Base-by-base conservation (phyloP, 2,113 vertebrate genomes). In the Alethe castanea region DNA sequence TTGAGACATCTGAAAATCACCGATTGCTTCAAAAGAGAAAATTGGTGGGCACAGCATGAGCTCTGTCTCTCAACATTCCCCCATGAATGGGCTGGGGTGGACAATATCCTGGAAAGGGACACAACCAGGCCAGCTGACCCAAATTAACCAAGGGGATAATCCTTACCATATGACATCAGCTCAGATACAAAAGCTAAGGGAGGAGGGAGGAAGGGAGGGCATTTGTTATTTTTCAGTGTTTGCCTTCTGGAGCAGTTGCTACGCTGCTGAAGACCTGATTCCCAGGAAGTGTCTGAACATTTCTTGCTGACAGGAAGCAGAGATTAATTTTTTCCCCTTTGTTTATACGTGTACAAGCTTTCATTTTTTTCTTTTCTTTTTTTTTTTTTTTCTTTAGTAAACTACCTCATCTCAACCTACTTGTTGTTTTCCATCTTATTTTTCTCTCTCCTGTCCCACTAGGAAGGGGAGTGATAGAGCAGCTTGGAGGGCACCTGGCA, bases 341-440 rank as follows among this genome's bases (percentile, higher is more conserved):
- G 3, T 3, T 38, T 38, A 14, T 45, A 7, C 7, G 54, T 0
- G 1, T 20, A 2, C 4, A 4, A 36, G 5, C 7, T 33, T 62
- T 31, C 5, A 4, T 17, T 9, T 15, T 13, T 26, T 36, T 8
- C 8, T 8, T 2, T 42, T 15, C 31, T 33, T 14, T 1, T 9
- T 40, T 19, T 36, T 31, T 23, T 45, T 16, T 25, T 61, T 45
- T 19, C 4, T n/a, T 40, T n/a, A 19, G 14, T n/a, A 19, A 73
- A 47, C 45, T 24, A 6, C 12, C 6, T 25, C 19, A 40, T 48
- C 10, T 50, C 35, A 66, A 50, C 16, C 25, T 50, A 17, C 15
- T 42, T 11, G 10, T 17, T 66, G 11, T 50, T 85, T 57, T 57
- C 2, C 29, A 35, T 35, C 4, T 65, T n/a, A 48, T 42, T 66